Evolutionary conservation across 2,113 vertebrate genomes (phyloP).

Genomic region (Labrus mixtus): DNA sequence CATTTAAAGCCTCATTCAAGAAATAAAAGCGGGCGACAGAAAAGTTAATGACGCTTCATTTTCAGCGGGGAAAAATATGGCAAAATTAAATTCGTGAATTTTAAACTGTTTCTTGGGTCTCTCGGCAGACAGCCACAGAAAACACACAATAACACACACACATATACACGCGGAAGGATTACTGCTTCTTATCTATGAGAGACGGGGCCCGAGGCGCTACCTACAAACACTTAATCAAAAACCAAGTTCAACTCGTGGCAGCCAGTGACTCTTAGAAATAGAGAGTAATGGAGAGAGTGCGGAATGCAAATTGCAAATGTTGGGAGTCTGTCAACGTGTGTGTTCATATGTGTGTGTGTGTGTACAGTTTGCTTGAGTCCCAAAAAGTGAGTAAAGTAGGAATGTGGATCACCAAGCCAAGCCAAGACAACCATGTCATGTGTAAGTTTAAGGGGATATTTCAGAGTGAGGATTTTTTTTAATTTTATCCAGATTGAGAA

Average conservation of each 20-base stretch:
- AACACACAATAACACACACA: conserved; percentile 63
- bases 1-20: conserved; percentile 62
- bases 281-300: conserved; percentile 66
- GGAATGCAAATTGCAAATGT: conserved; percentile 78
- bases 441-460: background rate
- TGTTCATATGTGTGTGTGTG: conserved; percentile 28
- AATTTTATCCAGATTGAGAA: background rate
- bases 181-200: conserved; percentile 74
- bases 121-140: conserved; percentile 44
- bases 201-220: conserved; percentile 79
- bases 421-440: background rate
- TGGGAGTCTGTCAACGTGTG: conserved; percentile 50
- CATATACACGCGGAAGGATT: conserved; percentile 62
- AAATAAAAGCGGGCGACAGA: conserved; percentile 54
- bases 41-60: conserved; percentile 75
- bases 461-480: background rate
- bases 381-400: conserved; percentile 36
- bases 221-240: conserved; percentile 85
- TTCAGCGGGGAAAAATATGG: conserved; percentile 61
- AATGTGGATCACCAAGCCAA: background rate
- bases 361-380: conserved; percentile 28
- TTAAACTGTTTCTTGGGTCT: conserved; percentile 63
- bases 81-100: conserved; percentile 72
- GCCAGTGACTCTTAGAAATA: conserved; percentile 73
- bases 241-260: conserved; percentile 77